phyloP scores from a whole-genome alignment of 2,888 invertebrate species.

The Eristalis tenax region DNA sequence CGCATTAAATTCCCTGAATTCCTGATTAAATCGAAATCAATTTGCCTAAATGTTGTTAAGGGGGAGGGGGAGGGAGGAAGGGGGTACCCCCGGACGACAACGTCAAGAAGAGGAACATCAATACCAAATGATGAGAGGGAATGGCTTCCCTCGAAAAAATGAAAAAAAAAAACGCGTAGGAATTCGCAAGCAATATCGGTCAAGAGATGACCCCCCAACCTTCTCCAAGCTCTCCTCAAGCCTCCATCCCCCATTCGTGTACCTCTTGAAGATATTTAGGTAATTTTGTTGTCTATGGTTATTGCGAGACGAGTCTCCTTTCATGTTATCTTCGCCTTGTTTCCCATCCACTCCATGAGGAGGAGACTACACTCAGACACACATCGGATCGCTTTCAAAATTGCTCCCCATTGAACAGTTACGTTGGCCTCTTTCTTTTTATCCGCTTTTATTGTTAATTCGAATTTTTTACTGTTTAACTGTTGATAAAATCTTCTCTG shows the following conservation, averaged over 20 bases:
- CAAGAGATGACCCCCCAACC: conserved; percentile 44
- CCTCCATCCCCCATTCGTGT: conserved; percentile 15
- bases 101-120: not conserved
- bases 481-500: conserved; percentile 55
- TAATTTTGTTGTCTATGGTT: conserved; percentile 67
- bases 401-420: conserved; percentile 66
- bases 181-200: conserved; percentile 62
- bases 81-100: conserved; percentile 2
- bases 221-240: too few relatives aligned
- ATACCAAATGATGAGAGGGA: not conserved
- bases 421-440: conserved; percentile 47
- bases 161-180: not conserved
- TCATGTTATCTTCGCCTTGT: conserved; percentile 22
- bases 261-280: conserved; percentile 61
- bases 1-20: conserved; percentile 70
- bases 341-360: conserved; percentile 4
- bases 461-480: conserved; percentile 54
- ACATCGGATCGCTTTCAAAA: conserved; percentile 33
- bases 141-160: not conserved
- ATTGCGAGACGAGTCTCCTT: conserved; percentile 33
- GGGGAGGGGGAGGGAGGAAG: not conserved
- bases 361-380: not conserved
- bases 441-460: conserved; percentile 59
- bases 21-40: conserved; percentile 72
- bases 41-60: conserved; percentile 70